Evolutionary conservation across 2,888 invertebrate genomes (phyloP).

Genomic region (Xanthorhoe designata): DNA sequence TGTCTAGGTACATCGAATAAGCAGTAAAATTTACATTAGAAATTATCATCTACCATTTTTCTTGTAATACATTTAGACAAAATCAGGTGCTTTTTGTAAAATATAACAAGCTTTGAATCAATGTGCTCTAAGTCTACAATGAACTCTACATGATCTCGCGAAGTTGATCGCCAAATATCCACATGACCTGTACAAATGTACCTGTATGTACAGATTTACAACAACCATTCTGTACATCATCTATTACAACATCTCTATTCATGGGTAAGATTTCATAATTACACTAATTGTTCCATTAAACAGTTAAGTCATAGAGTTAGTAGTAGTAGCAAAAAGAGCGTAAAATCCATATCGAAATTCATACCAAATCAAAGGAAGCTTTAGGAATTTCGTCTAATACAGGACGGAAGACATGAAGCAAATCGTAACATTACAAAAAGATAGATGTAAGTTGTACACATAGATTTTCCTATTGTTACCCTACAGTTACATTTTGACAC

Average conservation of each 20-base stretch:
- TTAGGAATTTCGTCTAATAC: slow-evolving; percentile 62
- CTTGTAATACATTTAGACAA: slow-evolving; percentile 71
- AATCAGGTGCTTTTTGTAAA: slow-evolving; percentile 58
- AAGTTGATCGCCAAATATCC: slow-evolving; percentile 85
- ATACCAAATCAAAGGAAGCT: slow-evolving; percentile 49
- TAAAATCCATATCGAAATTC: slow-evolving; percentile 41
- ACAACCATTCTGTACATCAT: slow-evolving; percentile 60
- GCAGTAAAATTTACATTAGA: slow-evolving; percentile 61
- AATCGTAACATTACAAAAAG: slow-evolving; percentile 62
- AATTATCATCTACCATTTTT: slow-evolving; percentile 78
- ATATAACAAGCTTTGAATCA: slow-evolving; percentile 69
- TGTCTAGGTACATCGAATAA: slow-evolving; percentile 63
- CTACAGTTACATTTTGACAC: slow-evolving; percentile 82
- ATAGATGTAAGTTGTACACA: slow-evolving; percentile 61
- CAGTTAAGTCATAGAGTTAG: slow-evolving; percentile 45
- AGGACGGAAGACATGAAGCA: slow-evolving; percentile 84
- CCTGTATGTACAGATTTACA: slow-evolving; percentile 72
- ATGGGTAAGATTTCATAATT: slow-evolving; percentile 43
- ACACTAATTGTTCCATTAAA: slow-evolving; percentile 60
- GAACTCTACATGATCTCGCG: slow-evolving; percentile 70
- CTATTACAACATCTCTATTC: slow-evolving; percentile 54
- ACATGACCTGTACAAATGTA: slow-evolving; percentile 82
- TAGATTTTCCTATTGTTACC: slow-evolving; percentile 73
- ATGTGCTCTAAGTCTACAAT: slow-evolving; percentile 68
- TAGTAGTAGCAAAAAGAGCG: slow-evolving; percentile 49